Percentiles rank a stretch among this genome's conserved stretches.
Conservation (phyloP, 2,797 vertebrate genomes). For the Accipiter badius region DNA sequence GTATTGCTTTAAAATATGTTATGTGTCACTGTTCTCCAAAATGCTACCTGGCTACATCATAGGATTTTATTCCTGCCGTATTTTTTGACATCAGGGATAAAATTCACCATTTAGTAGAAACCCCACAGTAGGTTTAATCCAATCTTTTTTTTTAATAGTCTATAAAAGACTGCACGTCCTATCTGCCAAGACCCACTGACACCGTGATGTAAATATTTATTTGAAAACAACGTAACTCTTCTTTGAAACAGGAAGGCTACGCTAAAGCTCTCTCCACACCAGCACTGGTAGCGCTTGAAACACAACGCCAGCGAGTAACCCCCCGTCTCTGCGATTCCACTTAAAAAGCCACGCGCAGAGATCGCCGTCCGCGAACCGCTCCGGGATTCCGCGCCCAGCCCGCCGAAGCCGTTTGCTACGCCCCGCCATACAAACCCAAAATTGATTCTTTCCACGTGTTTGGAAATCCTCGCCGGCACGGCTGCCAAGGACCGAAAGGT, state of each 20-base stretch:
- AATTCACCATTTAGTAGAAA: neutral
- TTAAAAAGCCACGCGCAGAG: neutral
- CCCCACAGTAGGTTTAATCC: neutral
- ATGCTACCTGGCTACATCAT: neutral
- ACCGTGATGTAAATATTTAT: neutral
- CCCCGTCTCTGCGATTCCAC: neutral
- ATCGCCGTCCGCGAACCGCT: accelerated
- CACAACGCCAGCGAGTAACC: accelerated
- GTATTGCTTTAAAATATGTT: neutral
- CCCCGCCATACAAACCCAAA: constrained; percentile 81
- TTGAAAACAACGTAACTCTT: neutral
- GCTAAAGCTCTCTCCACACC: neutral
- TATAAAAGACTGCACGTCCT: neutral
- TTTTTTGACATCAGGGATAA: neutral
- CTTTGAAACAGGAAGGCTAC: neutral
- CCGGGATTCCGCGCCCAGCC: neutral
- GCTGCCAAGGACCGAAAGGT: constrained; percentile 87
- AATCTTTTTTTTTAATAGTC: neutral
- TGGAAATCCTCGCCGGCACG: constrained; percentile 79
- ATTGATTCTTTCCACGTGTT: constrained; percentile 87
- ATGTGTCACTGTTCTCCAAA: neutral
- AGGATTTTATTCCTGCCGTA: neutral
- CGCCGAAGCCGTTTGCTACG: neutral
- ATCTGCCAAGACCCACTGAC: neutral
- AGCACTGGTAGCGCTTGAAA: neutral